Base-by-base conservation (phyloP, 2,797 vertebrate genomes). In the Cryptoprocta ferox region DNA sequence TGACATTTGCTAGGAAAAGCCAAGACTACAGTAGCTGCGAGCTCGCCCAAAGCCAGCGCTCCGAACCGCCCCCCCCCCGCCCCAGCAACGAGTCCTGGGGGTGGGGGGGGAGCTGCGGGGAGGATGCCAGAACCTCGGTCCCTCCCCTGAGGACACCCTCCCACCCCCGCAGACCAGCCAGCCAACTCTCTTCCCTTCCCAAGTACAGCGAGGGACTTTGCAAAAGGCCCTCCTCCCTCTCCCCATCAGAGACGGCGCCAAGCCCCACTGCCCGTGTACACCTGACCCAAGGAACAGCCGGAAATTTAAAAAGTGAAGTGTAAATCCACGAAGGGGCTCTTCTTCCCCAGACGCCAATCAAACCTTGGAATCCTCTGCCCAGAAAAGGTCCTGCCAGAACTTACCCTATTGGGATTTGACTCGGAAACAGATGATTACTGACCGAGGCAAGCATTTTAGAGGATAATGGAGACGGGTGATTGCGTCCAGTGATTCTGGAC, bases 381-480 rank as follows among this genome's bases (percentile, higher is more conserved):
- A 97, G 94, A 87, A 89, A 97, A 97, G 90, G 94, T 97, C 97
- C 86, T 94, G 96, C 95, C 94, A 96, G 95, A 97, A 96, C 85
- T 32, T 32, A 84, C 56, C 37, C 95, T 94, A 45, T 7, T 76
- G 96, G 96, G 97, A 97, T 89, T 97, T 94, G 84, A 94, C 70
- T 95, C 21, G 56, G 97, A 97, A 97, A 93, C 84, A 94, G 96
- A 32, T 70, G 89, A 95, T 95, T 93, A 91, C 93, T 35, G 81
- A 83, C 68, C 91, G 59, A 56, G 91, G 95, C 85, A 78, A 78
- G 80, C 11, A 0, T 71, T 93, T 83, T 48, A 94, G 78, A 97
- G 70, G 86, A 66, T 0, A 83, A 70, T 61, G 81, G 87, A 95
- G 65, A 7, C 50, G 96, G 86, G 94, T 35, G 96, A 90, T 87